Percentiles rank a stretch among this genome's conserved stretches.
Conservation (phyloP, 35 echinoderm and acorn worm species). For the Ophioderma brevispina region DNA sequence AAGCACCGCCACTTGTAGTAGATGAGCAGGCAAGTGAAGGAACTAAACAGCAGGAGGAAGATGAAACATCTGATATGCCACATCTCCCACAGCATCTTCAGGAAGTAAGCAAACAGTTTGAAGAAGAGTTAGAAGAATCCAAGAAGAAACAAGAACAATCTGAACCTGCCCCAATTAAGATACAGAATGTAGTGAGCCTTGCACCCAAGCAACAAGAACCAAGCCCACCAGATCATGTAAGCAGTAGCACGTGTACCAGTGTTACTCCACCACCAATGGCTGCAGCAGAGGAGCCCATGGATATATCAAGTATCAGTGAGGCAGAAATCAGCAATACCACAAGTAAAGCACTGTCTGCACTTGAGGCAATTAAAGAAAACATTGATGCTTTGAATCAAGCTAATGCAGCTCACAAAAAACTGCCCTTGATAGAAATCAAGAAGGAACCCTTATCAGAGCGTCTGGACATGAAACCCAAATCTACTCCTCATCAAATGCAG, state of each 20-base stretch:
- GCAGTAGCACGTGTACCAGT: background rate
- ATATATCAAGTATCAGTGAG: background rate
- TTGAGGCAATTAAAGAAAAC: slow-evolving; percentile 51
- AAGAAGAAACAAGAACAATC: slow-evolving; percentile 65
- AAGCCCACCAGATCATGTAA: background rate
- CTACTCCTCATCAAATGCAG: background rate
- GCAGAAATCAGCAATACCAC: slow-evolving; percentile 3
- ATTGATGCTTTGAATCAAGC: background rate
- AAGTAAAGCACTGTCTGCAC: slow-evolving; percentile 39
- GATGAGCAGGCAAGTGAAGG: slow-evolving; percentile 31
- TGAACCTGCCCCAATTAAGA: background rate
- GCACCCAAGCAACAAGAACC: too few relatives aligned
- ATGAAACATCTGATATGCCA: slow-evolving; percentile 13
- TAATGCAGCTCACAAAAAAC: background rate
- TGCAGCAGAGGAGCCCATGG: background rate
- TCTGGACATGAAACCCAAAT: background rate
- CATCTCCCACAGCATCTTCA: slow-evolving; percentile 78
- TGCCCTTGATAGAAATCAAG: background rate
- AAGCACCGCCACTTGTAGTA: background rate
- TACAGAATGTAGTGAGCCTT: background rate
- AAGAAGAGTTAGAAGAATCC: slow-evolving; percentile 83
- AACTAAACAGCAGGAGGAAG: background rate
- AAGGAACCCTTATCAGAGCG: background rate
- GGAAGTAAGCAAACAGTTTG: slow-evolving; percentile 88
- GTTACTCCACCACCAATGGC: background rate